phyloP scores from a whole-genome alignment of 1,140 invertebrate species.

The Drosophila kikkawai region DNA sequence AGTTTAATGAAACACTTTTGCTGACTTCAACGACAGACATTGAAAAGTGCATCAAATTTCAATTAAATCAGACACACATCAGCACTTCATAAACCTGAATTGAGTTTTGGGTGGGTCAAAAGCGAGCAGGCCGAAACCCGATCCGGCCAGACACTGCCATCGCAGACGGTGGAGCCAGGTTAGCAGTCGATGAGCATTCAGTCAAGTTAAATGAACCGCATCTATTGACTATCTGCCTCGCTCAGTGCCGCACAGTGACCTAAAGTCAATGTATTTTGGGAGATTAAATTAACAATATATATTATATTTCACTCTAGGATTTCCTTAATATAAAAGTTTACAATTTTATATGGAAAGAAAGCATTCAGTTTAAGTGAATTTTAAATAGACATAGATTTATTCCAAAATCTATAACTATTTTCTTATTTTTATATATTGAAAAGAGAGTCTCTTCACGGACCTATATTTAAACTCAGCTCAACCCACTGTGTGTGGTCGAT shows the following conservation, averaged over 20 bases:
- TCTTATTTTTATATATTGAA: not conserved
- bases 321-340: too few relatives aligned
- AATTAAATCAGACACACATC: constrained; percentile 77
- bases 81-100: constrained; percentile 74
- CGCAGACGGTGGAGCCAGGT: constrained; percentile 45
- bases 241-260: constrained; percentile 4
- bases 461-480: not conserved
- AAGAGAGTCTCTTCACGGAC: rapidly evolving
- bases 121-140: constrained; percentile 17
- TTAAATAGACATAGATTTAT: too few relatives aligned
- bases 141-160: constrained; percentile 35
- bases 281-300: not conserved
- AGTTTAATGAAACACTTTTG: constrained; percentile 45
- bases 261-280: not conserved
- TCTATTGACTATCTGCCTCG: constrained; percentile 74
- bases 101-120: constrained; percentile 29
- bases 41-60: constrained; percentile 71
- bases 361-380: too few relatives aligned
- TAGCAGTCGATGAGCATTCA: constrained; percentile 74
- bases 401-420: not conserved
- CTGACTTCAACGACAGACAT: constrained; percentile 51
- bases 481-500: constrained; percentile 21
- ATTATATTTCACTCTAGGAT: not conserved
- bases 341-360: too few relatives aligned
- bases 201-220: constrained; percentile 81